These are phyloP conservation scores for Salvelinus fontinalis DNA, from an alignment of 2,113 vertebrate species.

Conservation along the genomic window DNA sequence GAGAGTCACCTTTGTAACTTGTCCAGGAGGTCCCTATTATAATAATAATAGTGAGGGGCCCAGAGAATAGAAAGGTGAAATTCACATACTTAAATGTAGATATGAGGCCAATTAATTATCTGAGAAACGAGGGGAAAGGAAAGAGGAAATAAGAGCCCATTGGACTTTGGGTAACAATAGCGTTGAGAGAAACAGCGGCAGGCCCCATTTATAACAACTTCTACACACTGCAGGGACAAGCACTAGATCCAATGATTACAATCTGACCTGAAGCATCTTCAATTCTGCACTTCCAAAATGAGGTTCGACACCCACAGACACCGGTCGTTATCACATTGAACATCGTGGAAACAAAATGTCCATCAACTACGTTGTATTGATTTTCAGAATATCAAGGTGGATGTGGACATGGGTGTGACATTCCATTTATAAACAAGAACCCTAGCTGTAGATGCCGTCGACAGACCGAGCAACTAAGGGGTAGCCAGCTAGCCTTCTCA, in stretches of 20 bases:
- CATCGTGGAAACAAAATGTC: no score
- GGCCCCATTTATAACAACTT: not conserved
- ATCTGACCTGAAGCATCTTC: not conserved
- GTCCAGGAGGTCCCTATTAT: conserved; percentile 9
- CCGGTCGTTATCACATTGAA: no score
- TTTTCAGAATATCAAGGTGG: no score
- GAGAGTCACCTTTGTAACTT: not conserved
- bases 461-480: no score
- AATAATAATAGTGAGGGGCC: not conserved
- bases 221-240: conserved; percentile 20
- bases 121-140: not conserved
- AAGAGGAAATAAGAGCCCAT: not conserved
- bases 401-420: no score
- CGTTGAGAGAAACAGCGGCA: not conserved
- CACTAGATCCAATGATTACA: conserved; percentile 23
- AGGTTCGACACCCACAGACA: no score
- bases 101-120: conserved; percentile 49
- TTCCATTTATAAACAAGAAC: no score
- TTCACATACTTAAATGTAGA: conserved; percentile 27
- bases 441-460: no score
- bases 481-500: no score
- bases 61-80: not conserved
- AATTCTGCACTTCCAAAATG: not conserved
- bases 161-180: conserved; percentile 5
- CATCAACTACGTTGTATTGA: no score